Evolutionary conservation across 92 coral and sea anemone genomes (phyloP).

Genomic region (Heliopora coerulea): DNA sequence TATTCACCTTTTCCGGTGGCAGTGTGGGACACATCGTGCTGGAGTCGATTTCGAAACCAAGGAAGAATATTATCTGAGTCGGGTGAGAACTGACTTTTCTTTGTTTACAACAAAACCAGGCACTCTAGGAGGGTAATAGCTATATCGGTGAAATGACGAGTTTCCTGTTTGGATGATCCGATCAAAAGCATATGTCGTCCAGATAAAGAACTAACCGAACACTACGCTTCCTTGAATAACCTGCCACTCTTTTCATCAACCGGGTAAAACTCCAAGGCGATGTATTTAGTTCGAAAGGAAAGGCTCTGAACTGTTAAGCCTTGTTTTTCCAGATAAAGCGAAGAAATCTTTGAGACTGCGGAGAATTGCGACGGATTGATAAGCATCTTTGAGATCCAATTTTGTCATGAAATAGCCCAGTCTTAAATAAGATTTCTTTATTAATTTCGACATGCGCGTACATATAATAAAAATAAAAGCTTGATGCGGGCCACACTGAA

Average conservation of each 20-base stretch:
- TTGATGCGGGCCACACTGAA: no score
- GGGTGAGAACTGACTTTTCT: no score
- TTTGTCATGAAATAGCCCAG: no score
- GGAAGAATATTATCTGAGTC: constrained; percentile 20
- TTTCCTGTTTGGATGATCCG: neutral
- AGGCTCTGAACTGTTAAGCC: constrained; percentile 33
- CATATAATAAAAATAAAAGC: no score
- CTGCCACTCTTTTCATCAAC: constrained; percentile 40
- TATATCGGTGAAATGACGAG: neutral
- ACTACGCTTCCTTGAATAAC: constrained; percentile 39
- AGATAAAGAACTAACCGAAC: constrained; percentile 43
- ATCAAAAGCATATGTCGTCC: constrained; percentile 45
- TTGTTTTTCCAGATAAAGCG: constrained; percentile 42
- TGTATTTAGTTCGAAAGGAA: constrained; percentile 47
- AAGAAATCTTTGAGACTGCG: constrained; percentile 45
- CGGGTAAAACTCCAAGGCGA: constrained; percentile 42
- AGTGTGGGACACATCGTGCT: constrained; percentile 9
- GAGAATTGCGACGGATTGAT: constrained; percentile 39
- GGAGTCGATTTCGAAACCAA: constrained; percentile 47
- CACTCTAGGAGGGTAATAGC: neutral
- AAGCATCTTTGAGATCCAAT: constrained; percentile 31
- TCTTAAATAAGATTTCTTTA: no score
- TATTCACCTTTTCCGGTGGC: constrained; percentile 42
- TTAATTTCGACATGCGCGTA: no score
- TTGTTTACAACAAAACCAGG: no score